Evolutionary conservation across 2,113 vertebrate genomes (phyloP).

Genomic region (Pycnonotus jocosus): DNA sequence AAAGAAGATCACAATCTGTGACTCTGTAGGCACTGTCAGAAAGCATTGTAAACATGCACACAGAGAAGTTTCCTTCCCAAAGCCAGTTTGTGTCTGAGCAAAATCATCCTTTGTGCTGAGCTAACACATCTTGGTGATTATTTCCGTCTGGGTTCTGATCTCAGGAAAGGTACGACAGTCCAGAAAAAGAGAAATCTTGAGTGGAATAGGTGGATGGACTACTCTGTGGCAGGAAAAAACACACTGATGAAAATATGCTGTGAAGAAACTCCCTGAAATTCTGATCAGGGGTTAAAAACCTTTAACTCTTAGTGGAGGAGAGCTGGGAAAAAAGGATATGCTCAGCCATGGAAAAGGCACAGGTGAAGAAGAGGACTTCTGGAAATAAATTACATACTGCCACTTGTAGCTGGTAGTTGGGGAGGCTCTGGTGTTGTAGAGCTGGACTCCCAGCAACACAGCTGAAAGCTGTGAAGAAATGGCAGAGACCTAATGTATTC

Average conservation of each 20-base stretch:
- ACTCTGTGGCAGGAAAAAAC: not conserved
- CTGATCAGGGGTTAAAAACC: not conserved
- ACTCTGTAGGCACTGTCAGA: not conserved
- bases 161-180: not conserved
- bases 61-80: not conserved
- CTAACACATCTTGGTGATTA: not conserved
- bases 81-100: not conserved
- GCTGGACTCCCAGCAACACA: not conserved
- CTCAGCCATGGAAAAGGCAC: not conserved
- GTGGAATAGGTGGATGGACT: not conserved
- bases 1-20: not conserved
- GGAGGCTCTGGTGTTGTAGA: not conserved
- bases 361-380: not conserved
- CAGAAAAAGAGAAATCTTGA: not conserved
- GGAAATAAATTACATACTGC: not conserved
- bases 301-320: not conserved
- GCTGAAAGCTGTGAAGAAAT: not conserved
- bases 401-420: not conserved
- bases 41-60: not conserved
- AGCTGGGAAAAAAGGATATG: not conserved
- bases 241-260: not conserved
- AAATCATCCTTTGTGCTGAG: not conserved
- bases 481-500: not conserved
- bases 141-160: not conserved
- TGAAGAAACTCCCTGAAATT: not conserved